A percentile compares a stretch with the other conserved stretches of the same genome.
These are phyloP conservation scores for Rhincodon typus DNA, from an alignment of 2,797 vertebrate species.

Conservation along the genomic window DNA sequence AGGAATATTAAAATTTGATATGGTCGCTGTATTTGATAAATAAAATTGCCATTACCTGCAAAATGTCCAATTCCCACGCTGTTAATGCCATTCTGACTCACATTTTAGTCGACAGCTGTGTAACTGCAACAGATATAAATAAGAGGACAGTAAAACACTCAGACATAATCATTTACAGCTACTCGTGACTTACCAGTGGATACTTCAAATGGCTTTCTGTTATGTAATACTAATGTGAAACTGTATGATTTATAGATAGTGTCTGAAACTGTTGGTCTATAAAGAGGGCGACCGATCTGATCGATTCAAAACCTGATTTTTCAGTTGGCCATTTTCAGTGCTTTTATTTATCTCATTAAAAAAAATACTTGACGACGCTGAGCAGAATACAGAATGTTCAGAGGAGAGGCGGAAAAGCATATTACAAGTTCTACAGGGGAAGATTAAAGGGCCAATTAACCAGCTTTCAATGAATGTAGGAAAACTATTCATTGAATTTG, in stretches of 20 bases:
- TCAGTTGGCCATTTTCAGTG: not conserved
- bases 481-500: not conserved
- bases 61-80: conserved; percentile 24
- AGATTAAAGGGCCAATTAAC: not conserved
- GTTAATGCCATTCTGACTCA: not conserved
- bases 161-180: conserved; percentile 33
- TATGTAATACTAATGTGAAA: conserved; percentile 37
- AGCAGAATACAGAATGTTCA: too few relatives aligned
- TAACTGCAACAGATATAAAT: conserved; percentile 25
- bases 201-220: conserved; percentile 33
- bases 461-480: not conserved
- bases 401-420: too few relatives aligned
- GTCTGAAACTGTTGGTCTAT: not conserved
- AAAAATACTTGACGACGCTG: too few relatives aligned
- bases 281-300: not conserved
- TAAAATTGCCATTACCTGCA: not conserved
- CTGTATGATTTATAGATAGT: conserved; percentile 35
- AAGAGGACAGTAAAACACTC: conserved; percentile 31
- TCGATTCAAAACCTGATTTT: not conserved
- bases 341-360: not conserved
- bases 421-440: not conserved
- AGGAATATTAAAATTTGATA: not conserved
- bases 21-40: not conserved
- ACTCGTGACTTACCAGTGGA: conserved; percentile 16
- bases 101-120: conserved; percentile 20